Evolutionary conservation across 2,797 vertebrate species (phyloP), one percentile per base, ranked within the genome.

Genomic region (Brotula barbata): DNA sequence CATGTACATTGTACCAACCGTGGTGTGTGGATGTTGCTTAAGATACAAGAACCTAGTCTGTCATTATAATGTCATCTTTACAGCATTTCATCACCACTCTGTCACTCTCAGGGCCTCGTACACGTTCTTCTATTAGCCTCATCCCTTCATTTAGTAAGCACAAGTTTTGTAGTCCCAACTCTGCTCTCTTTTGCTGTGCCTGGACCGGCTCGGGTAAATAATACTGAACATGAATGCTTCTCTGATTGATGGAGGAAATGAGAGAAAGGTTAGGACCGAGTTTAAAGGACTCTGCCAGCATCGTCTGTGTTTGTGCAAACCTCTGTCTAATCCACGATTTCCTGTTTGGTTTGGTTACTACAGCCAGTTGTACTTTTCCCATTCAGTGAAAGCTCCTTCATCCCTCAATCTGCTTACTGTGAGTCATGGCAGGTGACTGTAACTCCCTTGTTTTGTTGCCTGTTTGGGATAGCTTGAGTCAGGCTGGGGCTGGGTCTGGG

Each of bases 11-110:
- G 31, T 11, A 33, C 9, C 31, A 59, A 59, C 49, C 63, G 5
- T 73, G 7, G 56, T 57, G 40, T 86, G 78, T 74, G 41, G 14
- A 0, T 71, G 36, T 64, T 50, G 45, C 66, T 58, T 47, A 60
- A 76, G 75, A 69, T 59, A 66, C 51, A 51, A 52, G 47, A 58
- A 61, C 66, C 9, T 11, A 69, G 65, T 72, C 79, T 86, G 73
- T 87, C 73, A 84, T 86, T 85, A 85, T 45, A 51, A 4, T 65
- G 71, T 79, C 86, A 73, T 78, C 64, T 55, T 78, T 37, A 52
- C 79, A 74, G 53, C 65, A 68, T 82, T 67, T 82, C 84, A 80
- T 88, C 83, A 88, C 33, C 28, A 15, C 22, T 66, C 44, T 68
- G 75, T 72, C 69, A 60, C 46, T 71, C 57, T 40, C 58, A 13